Evolutionary conservation across 1,140 invertebrate species (phyloP), one percentile per base, ranked within the genome.

Genomic region (Lanistes nyassanus): DNA sequence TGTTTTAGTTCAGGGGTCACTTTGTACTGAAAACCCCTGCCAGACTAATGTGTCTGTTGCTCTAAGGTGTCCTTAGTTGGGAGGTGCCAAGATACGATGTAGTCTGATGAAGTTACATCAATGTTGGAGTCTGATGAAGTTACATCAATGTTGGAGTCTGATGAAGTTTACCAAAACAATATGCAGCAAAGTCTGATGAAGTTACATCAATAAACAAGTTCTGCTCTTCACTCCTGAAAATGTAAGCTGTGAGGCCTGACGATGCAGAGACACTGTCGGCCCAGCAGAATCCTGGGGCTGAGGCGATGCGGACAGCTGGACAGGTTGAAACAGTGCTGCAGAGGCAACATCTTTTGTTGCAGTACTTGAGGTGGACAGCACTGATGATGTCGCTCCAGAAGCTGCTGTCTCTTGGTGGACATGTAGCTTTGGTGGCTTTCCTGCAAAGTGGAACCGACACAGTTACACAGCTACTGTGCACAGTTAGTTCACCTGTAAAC

Each of bases 171-270:
- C 21, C 60, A 64, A 11, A 64, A 23, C 21, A 11, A n/a, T 64
- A 31, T 11, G 31, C 60, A 64, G 13, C 21, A 23, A 64, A 31
- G 34, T 6, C 23, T 66, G 31, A 7, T 13, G 11, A n/a, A 34
- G 23, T 51, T 39, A 74, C 60, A 74, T 74, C 21, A 74, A 37
- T 51, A 42, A 0, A 42, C 70, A 72, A 31, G 70, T 37, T 42
- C 56, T 53, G 56, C 70, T 72, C 56, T 72, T 72, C 34, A 34
- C 56, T 9, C 26, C 26, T 16, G 70, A 34, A 34, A 72, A 72
- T 16, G 53, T 72, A 3, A 72, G 70, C 55, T 72, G 70, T 16
- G 70, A 72, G 11, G 42, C 19, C 37, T 72, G 70, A 9, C 70
- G 70, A 23, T 72, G 55, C 34, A 72, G 70, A 31, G 55, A n/a